These are phyloP conservation scores for Antheraea mylitta DNA, from an alignment of 1,140 invertebrate species.

Conservation along the genomic window DNA sequence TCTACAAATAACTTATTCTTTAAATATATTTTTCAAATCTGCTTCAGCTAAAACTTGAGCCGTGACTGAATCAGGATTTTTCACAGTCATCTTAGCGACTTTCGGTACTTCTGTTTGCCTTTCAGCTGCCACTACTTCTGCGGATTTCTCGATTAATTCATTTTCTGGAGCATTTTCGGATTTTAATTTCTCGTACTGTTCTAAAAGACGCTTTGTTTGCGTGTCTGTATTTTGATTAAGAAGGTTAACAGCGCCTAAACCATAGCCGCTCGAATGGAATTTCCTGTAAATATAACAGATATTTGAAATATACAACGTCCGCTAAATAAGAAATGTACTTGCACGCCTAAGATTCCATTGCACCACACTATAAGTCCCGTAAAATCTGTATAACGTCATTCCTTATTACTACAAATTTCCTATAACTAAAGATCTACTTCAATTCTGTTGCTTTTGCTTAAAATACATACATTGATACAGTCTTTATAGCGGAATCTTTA, in stretches of 20 bases:
- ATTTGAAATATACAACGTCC: neutral
- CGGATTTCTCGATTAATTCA: constrained; percentile 65
- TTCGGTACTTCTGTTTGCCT: constrained; percentile 31
- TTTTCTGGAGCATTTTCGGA: constrained; percentile 72
- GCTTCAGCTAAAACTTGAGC: constrained; percentile 51
- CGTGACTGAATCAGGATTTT: constrained; percentile 46
- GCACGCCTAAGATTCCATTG: no score
- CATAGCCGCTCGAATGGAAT: constrained; percentile 80
- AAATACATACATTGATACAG: no score
- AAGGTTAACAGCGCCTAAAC: constrained; percentile 76
- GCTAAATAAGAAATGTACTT: no score
- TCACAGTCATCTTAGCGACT: constrained; percentile 18
- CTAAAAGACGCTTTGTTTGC: constrained; percentile 80
- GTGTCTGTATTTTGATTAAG: constrained; percentile 69
- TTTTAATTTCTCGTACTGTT: constrained; percentile 79
- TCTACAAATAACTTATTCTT: constrained; percentile 36
- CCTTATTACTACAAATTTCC: no score
- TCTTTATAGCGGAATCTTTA: no score
- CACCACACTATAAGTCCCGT: no score
- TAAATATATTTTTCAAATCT: constrained; percentile 70
- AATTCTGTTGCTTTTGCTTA: no score
- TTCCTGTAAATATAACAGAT: constrained; percentile 73
- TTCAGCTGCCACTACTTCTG: constrained; percentile 35
- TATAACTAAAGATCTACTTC: no score
- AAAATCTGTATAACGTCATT: no score